A percentile compares a stretch with the other conserved stretches of the same genome.
Conservation (phyloP, 2,797 vertebrate species). For the Epinephelus awoara region DNA sequence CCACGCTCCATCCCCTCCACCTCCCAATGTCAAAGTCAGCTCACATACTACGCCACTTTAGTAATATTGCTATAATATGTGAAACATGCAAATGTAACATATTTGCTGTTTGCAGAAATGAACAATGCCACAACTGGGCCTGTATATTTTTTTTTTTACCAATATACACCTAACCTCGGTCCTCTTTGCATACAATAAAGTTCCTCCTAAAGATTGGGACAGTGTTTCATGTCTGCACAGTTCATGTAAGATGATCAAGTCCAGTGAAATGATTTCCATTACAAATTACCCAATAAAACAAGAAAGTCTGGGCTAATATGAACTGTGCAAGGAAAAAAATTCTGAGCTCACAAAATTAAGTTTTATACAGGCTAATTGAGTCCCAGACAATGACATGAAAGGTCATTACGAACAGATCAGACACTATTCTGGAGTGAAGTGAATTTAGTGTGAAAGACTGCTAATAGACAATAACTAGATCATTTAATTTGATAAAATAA, state of each 20-base stretch:
- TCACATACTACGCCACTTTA: no score
- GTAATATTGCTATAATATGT: no score
- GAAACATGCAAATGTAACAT: no score
- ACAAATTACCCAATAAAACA: neutral
- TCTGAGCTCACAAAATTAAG: neutral
- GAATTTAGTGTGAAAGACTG: conserved; percentile 11
- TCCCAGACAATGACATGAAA: conserved; percentile 59
- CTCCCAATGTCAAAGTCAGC: no score
- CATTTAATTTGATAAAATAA: conserved; percentile 13
- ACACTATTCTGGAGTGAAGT: conserved; percentile 9
- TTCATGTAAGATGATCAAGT: neutral
- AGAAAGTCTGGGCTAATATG: neutral
- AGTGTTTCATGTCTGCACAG: neutral
- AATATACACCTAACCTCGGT: neutral
- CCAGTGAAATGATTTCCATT: conserved; percentile 16
- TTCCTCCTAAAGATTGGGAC: neutral
- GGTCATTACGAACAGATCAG: conserved; percentile 65
- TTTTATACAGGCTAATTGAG: conserved; percentile 55
- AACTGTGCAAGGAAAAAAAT: neutral
- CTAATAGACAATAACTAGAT: conserved; percentile 14
- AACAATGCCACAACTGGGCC: no score
- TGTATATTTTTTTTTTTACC: neutral
- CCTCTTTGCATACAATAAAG: neutral
- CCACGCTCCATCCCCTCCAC: no score
- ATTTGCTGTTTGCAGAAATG: no score